phyloP scores from a whole-genome alignment of 35 echinoderm and acorn worm species.

The Apostichopus parvimensis region DNA sequence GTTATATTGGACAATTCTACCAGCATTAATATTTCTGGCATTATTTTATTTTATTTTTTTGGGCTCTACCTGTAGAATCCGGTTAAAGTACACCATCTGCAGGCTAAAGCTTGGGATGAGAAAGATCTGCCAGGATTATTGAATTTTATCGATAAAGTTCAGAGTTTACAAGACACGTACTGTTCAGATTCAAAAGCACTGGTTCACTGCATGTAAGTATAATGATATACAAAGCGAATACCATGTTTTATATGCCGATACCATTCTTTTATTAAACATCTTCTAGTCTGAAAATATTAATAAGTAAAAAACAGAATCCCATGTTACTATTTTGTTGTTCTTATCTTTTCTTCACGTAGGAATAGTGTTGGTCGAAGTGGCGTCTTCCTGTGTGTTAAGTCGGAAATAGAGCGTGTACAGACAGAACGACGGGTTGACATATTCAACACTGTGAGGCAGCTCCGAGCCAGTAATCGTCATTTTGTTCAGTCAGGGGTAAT shows the following conservation, averaged over 20 bases:
- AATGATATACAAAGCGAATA: too few relatives aligned
- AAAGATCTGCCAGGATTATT: not conserved
- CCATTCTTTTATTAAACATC: not conserved
- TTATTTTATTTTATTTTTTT: too few relatives aligned
- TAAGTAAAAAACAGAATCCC: too few relatives aligned
- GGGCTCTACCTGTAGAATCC: not conserved
- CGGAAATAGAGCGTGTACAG: not conserved
- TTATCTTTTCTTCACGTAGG: not conserved
- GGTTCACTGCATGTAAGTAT: conserved; percentile 19
- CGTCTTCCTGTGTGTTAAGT: not conserved
- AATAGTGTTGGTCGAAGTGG: not conserved
- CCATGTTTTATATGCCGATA: not conserved
- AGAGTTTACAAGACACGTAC: not conserved
- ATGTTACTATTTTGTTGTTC: too few relatives aligned
- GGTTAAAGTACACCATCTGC: not conserved
- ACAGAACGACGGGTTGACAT: not conserved
- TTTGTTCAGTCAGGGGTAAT: not conserved
- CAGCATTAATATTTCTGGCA: too few relatives aligned
- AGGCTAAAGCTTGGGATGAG: not conserved
- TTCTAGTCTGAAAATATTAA: too few relatives aligned
- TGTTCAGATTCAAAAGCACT: not conserved
- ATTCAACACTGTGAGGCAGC: conserved; percentile 7
- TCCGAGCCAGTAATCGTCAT: not conserved
- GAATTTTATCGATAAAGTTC: not conserved
- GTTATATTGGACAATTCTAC: too few relatives aligned